phyloP scores from a whole-genome alignment of 1,140 invertebrate species.

The Telenomus remus region DNA sequence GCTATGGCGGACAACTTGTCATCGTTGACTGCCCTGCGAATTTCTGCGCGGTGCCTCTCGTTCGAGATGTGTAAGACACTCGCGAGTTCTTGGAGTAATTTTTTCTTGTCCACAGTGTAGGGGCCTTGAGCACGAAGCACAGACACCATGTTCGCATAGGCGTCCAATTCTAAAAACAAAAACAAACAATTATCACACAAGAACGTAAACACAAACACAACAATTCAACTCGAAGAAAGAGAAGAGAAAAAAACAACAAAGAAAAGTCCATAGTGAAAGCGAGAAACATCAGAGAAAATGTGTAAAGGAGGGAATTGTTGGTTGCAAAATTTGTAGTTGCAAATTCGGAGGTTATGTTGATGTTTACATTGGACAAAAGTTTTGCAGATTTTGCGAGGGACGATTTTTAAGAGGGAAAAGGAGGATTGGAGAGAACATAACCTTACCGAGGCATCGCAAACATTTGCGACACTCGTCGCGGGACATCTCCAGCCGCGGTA shows the following conservation, averaged over 20 bases:
- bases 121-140: constrained; percentile 93
- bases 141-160: constrained; percentile 90
- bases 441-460: constrained; percentile 87
- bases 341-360: not conserved
- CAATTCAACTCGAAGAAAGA: not conserved
- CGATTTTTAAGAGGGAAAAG: not conserved
- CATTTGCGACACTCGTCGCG: constrained; percentile 90
- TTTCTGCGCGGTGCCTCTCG: constrained; percentile 92
- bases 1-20: constrained; percentile 91
- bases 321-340: not conserved
- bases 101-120: constrained; percentile 88
- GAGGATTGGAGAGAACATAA: constrained; percentile 58
- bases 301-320: not conserved
- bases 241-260: not conserved
- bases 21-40: constrained; percentile 92
- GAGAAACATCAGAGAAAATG: too few relatives aligned
- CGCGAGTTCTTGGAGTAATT: constrained; percentile 87
- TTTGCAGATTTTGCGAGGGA: not conserved
- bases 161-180: constrained; percentile 85
- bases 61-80: constrained; percentile 88
- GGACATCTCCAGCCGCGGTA: constrained; percentile 85
- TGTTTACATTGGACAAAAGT: constrained; percentile 2
- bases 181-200: constrained; percentile 10
- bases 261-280: not conserved
- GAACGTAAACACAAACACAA: not conserved